Evolutionary conservation across 2,797 vertebrate species (phyloP), one percentile per base, ranked within the genome.

Genomic region (Amphiprion clarkii): DNA sequence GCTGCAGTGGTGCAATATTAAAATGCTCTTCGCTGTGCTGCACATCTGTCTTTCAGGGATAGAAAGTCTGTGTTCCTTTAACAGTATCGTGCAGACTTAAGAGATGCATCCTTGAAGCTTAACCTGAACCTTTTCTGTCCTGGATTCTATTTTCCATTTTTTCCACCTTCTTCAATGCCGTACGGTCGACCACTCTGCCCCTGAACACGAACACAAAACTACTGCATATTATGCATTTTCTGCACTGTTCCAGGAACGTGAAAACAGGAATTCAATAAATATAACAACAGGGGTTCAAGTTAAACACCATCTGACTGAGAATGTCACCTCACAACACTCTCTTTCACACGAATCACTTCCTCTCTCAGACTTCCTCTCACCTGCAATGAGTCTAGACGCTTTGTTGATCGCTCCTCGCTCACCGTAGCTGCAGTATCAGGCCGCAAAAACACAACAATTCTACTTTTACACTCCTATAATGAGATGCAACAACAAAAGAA

Each of bases 11-110:
- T 64, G 46, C 49, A 67, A 65, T 67, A 77, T 78, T 42, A 69
- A 81, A 67, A 67, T 55, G 25, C 49, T 40, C 51, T 67, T 49
- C 33, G 8, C 17, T 52, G 31, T 63, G n/a, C 19, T 46, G 54
- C 75, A 57, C 62, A 74, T 84, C 67, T 52, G 54, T 79, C 65
- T 77, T 73, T 65, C 31, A 68, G 49, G 75, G 67, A 72, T 51
- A 63, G 19, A 33, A 44, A 48, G 52, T 71, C 61, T 64, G 60
- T 4, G 49, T 67, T 17, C 25, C 31, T 57, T 65, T 63, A 39
- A 71, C n/a, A 42, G 31, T n/a, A 17, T 29, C 13, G 66, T 13
- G n/a, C n/a, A 8, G 39, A 58, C 52, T 6, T 19, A 52, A 70
- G 21, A 58, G 69, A 57, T 17, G 25, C 40, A 33, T 57, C 78